phyloP scores from a whole-genome alignment of 2,888 invertebrate species.

The Nymphalis polychloros region DNA sequence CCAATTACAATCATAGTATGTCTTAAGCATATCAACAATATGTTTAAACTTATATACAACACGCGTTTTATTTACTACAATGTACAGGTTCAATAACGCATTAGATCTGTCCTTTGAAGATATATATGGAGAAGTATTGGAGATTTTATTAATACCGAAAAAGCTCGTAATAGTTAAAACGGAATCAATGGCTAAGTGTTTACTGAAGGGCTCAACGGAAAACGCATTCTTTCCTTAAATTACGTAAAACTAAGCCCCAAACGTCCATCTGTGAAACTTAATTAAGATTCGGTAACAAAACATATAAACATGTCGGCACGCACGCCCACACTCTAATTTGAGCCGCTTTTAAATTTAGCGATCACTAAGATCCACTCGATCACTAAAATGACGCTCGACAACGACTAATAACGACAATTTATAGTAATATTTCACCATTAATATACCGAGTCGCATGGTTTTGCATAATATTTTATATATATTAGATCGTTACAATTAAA shows the following conservation, averaged over 20 bases:
- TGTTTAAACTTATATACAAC: too few species aligned
- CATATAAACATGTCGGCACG: constrained; percentile 48
- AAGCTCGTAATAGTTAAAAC: constrained; percentile 4
- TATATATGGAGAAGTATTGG: too few species aligned
- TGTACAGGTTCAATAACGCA: too few species aligned
- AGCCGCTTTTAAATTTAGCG: constrained; percentile 48
- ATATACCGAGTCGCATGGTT: neutral
- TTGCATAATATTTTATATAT: neutral
- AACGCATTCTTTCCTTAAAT: constrained; percentile 32
- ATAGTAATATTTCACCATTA: neutral
- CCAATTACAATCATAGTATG: constrained; percentile 3
- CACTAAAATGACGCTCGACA: constrained; percentile 45
- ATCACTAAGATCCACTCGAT: constrained; percentile 45
- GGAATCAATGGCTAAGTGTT: constrained; percentile 23
- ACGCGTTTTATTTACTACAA: too few species aligned
- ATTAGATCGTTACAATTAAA: constrained; percentile 7
- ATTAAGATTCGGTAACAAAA: constrained; percentile 46
- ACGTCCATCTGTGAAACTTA: constrained; percentile 38
- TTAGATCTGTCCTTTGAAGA: too few species aligned
- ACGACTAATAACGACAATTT: too few species aligned
- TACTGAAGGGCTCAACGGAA: constrained; percentile 20
- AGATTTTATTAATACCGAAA: constrained; percentile 15
- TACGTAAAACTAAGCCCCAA: constrained; percentile 25
- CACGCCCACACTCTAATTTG: constrained; percentile 48
- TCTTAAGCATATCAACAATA: neutral